A percentile compares a stretch with the other conserved stretches of the same genome.
These are phyloP conservation scores for Caenorhabditis sp. DNA, from an alignment of 2,888 invertebrate genomes.

Conservation along the genomic window DNA sequence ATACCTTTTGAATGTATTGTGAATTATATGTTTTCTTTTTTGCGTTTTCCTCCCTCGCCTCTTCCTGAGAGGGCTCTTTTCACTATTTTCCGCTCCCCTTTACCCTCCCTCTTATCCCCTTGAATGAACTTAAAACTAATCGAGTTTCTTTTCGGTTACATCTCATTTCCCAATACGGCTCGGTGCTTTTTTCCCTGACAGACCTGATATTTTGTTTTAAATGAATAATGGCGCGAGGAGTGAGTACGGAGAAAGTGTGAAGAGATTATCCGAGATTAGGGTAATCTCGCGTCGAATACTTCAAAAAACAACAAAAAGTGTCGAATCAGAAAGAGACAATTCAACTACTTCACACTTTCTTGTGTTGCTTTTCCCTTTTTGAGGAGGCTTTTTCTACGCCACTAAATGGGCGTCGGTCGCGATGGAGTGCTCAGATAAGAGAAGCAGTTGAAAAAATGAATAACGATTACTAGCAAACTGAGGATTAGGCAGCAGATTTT, in stretches of 20 bases:
- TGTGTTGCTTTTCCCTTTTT: constrained; percentile 5
- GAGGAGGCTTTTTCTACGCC: background rate
- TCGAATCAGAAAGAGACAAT: constrained; percentile 7
- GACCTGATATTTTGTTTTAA: background rate
- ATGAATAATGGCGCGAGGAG: constrained; percentile 5
- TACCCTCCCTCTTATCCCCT: constrained; percentile 8
- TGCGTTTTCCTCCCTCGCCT: constrained; percentile 9
- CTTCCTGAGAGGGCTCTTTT: no score
- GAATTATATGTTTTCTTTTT: constrained; percentile 34
- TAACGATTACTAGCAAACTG: constrained; percentile 44
- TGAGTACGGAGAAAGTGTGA: constrained; percentile 5
- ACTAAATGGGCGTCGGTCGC: constrained; percentile 17
- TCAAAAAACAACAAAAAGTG: constrained; percentile 7
- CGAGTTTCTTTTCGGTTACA: constrained; percentile 10
- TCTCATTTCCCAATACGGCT: background rate
- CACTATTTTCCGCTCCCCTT: background rate
- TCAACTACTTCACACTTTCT: constrained; percentile 6
- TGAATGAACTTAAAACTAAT: constrained; percentile 28
- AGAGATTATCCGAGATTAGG: constrained; percentile 45
- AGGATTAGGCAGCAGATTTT: constrained; percentile 3
- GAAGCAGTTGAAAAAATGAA: constrained; percentile 15
- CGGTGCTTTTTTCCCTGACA: background rate
- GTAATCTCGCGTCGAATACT: constrained; percentile 26
- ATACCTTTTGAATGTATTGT: constrained; percentile 50
- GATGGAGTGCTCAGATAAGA: constrained; percentile 41